Conservation (phyloP, 2,113 vertebrate genomes). For the Phainopepla nitens region DNA sequence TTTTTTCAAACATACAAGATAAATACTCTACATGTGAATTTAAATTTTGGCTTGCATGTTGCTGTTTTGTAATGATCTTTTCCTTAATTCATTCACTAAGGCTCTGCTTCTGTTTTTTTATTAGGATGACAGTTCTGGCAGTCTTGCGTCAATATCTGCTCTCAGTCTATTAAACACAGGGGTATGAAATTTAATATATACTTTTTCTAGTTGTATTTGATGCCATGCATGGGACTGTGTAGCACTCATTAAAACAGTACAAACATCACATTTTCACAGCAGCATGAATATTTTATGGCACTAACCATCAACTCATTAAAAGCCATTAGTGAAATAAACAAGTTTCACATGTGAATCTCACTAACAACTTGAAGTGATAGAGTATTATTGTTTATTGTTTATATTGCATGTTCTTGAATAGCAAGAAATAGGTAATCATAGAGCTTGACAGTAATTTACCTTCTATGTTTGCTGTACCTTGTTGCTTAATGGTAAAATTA, state of each 20-base stretch:
- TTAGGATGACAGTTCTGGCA: slow-evolving; percentile 81
- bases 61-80: slow-evolving; percentile 29
- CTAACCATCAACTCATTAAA: slow-evolving; percentile 66
- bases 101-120: slow-evolving; percentile 75
- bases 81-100: slow-evolving; percentile 65
- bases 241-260: slow-evolving; percentile 49
- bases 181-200: slow-evolving; percentile 78
- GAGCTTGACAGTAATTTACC: neutral
- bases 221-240: slow-evolving; percentile 68
- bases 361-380: slow-evolving; percentile 32
- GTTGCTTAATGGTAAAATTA: neutral
- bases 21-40: neutral
- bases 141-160: slow-evolving; percentile 81
- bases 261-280: slow-evolving; percentile 61
- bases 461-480: neutral
- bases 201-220: slow-evolving; percentile 56
- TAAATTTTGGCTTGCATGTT: slow-evolving; percentile 32
- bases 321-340: slow-evolving; percentile 47
- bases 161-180: slow-evolving; percentile 82
- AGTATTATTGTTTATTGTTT: neutral
- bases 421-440: neutral
- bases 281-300: slow-evolving; percentile 65
- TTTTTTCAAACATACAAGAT: neutral
- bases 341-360: neutral
- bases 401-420: slow-evolving; percentile 22